phyloP scores from a whole-genome alignment of 2,888 invertebrate species.

The Allolobophora icterica region DNA sequence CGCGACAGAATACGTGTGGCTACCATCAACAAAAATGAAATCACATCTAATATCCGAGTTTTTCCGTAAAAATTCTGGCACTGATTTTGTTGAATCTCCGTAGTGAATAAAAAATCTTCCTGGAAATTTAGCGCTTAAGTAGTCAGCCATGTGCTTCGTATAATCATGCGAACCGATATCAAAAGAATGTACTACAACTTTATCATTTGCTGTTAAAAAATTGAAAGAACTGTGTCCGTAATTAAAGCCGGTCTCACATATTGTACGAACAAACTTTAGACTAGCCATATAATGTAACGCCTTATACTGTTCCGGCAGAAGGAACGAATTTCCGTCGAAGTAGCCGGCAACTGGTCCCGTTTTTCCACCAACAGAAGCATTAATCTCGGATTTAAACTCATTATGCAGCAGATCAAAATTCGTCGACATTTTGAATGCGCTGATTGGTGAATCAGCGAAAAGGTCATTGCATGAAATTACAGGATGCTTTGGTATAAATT shows the following conservation, averaged over 20 bases:
- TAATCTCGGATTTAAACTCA: too few species aligned
- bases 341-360: too few species aligned
- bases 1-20: slow-evolving; percentile 41
- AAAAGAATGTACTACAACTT: slow-evolving; percentile 41
- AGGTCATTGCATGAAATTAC: too few species aligned
- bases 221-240: slow-evolving; percentile 39
- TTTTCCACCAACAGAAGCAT: too few species aligned
- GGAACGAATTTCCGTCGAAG: slow-evolving; percentile 32
- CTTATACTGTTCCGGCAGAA: background rate
- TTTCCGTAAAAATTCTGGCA: slow-evolving; percentile 32
- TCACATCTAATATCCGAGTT: slow-evolving; percentile 38
- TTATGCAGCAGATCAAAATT: too few species aligned
- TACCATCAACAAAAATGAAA: slow-evolving; percentile 44
- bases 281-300: slow-evolving; percentile 28
- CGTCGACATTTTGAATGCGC: too few species aligned
- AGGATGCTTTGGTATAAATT: too few species aligned
- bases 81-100: slow-evolving; percentile 42
- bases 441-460: too few species aligned
- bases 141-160: slow-evolving; percentile 42
- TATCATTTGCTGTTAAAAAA: slow-evolving; percentile 41
- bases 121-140: slow-evolving; percentile 36
- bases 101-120: slow-evolving; percentile 38
- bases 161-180: slow-evolving; percentile 42
- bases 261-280: background rate
- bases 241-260: slow-evolving; percentile 38